phyloP scores from a whole-genome alignment of 2,888 invertebrate genomes.

The Chrysina gloriosa region DNA sequence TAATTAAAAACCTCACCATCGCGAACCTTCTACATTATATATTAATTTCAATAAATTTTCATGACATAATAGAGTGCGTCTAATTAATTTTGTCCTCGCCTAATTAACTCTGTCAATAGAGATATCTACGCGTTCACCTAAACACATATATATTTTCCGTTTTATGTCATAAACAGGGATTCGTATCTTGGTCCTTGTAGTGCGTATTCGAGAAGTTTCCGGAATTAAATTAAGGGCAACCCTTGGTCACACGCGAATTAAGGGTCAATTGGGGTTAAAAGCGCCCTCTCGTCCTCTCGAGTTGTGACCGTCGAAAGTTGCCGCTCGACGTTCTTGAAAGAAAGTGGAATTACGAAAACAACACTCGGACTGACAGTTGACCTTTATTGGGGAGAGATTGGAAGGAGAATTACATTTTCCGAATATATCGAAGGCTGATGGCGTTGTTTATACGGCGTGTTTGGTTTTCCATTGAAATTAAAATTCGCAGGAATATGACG shows the following conservation, averaged over 20 bases:
- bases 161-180: slow-evolving; percentile 21
- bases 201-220: slow-evolving; percentile 25
- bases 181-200: not conserved
- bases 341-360: not conserved
- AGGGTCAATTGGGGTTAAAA: slow-evolving; percentile 29
- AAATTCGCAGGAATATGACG: not conserved
- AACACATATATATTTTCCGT: slow-evolving; percentile 22
- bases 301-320: not conserved
- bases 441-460: not conserved
- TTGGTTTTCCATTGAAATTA: too few relatives aligned
- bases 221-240: slow-evolving; percentile 34
- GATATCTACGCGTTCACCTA: not conserved
- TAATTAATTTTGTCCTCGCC: slow-evolving; percentile 19
- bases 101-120: not conserved
- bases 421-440: not conserved
- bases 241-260: slow-evolving; percentile 34
- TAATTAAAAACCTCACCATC: not conserved
- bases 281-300: not conserved
- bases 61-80: not conserved
- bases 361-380: slow-evolving; percentile 15
- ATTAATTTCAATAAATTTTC: slow-evolving; percentile 18
- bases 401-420: not conserved
- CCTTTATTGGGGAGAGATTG: not conserved
- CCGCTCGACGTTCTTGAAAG: slow-evolving; percentile 9
- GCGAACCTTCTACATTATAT: not conserved